Base-by-base conservation (phyloP, 2,888 invertebrate species). In the Macaria liturata region DNA sequence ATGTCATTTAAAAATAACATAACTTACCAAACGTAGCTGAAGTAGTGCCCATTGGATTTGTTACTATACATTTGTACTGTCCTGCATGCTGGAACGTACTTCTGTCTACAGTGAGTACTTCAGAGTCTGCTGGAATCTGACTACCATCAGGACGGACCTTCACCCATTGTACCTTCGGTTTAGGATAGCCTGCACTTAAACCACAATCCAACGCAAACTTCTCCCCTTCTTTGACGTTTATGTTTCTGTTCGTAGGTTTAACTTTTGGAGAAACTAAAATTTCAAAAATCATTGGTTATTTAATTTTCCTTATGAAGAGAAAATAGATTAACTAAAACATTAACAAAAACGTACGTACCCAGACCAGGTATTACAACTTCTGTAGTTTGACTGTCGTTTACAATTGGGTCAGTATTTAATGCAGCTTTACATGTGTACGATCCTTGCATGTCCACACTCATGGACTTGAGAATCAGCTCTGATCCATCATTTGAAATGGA, bases 371-470 rank as follows among this genome's bases (percentile, higher is more conserved):
- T 60, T 39, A 53, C 7, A 20, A 65, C 49, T 5, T 49, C 39
- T 9, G 57, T 62, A 1, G 54, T 49, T 3, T 40, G 50, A n/a
- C n/a, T n/a, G n/a, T n/a, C n/a, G n/a, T n/a, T n/a, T n/a, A n/a
- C n/a, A n/a, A n/a, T n/a, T n/a, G n/a, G n/a, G n/a, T n/a, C n/a
- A n/a, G n/a, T n/a, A n/a, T n/a, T n/a, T 8, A 67, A 56, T 9
- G 49, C 49, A 3, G 54, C 67, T 52, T 53, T 55, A 37, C 67
- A 67, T 4, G 53, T 62, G 9, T 65, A 67, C 50, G 46, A 59
- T 42, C 64, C 67, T 34, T 50, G 50, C 31, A 49, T 44, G 4
- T 54, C 56, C 37, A 64, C 43, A 46, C 59, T 53, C 32, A 55
- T 49, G 3, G 55, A 57, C 2, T 32, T 30, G 2, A 67, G 59